These are phyloP conservation scores for Caenorhabditis tropicalis DNA, from an alignment of 1,140 invertebrate species.

Conservation along the genomic window DNA sequence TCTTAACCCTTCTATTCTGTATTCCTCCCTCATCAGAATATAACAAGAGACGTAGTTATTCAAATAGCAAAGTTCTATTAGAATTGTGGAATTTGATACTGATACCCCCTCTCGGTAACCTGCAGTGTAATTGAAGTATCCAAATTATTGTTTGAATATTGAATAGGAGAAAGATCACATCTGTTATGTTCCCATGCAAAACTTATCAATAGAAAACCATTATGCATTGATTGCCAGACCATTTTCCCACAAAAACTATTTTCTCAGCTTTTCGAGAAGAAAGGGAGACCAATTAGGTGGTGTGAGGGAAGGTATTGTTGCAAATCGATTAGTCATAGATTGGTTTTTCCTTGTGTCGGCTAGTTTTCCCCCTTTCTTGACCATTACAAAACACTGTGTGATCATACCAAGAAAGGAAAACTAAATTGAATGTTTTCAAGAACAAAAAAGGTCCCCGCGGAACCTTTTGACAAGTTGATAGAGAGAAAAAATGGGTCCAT, in stretches of 20 bases:
- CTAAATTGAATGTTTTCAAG: background rate
- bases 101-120: background rate
- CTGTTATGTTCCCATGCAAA: background rate
- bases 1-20: constrained; percentile 9
- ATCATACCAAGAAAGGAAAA: background rate
- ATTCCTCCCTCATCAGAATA: constrained; percentile 1
- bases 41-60: background rate
- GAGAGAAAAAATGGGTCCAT: background rate
- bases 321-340: constrained; percentile 39
- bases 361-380: background rate
- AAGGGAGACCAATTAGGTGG: constrained; percentile 36
- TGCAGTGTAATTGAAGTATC: constrained; percentile 1
- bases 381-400: background rate
- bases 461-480: background rate
- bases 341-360: constrained; percentile 29
- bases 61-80: background rate
- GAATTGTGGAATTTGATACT: constrained; percentile 30
- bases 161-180: background rate
- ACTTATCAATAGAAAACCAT: background rate
- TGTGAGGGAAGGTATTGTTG: constrained; percentile 16
- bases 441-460: background rate
- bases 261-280: constrained; percentile 44
- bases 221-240: constrained; percentile 5
- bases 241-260: constrained; percentile 38
- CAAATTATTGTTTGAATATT: background rate